Conservation (phyloP, 2,113 vertebrate species). For the Rafetus swinhoei region DNA sequence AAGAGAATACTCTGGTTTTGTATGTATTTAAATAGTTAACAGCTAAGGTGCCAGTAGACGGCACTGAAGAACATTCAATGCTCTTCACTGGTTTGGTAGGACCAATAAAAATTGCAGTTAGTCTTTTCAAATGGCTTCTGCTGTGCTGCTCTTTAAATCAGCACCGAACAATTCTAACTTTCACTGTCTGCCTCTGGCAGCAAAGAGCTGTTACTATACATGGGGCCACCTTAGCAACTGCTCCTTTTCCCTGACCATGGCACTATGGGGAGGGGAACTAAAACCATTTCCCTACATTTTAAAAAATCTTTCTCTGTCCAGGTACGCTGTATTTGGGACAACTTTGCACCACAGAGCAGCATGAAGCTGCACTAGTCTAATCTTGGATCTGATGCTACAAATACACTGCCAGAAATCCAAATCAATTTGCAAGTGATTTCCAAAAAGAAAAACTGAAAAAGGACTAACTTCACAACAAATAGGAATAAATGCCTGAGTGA, state of each 20-base stretch:
- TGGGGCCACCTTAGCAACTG: neutral
- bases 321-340: neutral
- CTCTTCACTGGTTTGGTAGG: neutral
- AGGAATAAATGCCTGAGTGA: neutral
- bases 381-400: neutral
- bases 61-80: neutral
- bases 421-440: neutral
- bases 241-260: neutral
- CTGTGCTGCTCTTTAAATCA: neutral
- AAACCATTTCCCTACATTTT: neutral
- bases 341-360: neutral
- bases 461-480: neutral
- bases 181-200: neutral
- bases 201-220: neutral
- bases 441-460: slow-evolving; percentile 7
- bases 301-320: neutral
- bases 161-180: neutral
- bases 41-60: neutral
- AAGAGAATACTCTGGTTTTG: neutral
- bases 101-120: neutral
- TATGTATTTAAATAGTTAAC: neutral
- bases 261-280: too few relatives aligned
- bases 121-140: neutral
- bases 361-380: neutral
- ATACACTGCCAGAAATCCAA: neutral